Evolutionary conservation across 2,113 vertebrate genomes (phyloP), one percentile per base, ranked within the genome.

Genomic region (Aptenodytes forsteri): DNA sequence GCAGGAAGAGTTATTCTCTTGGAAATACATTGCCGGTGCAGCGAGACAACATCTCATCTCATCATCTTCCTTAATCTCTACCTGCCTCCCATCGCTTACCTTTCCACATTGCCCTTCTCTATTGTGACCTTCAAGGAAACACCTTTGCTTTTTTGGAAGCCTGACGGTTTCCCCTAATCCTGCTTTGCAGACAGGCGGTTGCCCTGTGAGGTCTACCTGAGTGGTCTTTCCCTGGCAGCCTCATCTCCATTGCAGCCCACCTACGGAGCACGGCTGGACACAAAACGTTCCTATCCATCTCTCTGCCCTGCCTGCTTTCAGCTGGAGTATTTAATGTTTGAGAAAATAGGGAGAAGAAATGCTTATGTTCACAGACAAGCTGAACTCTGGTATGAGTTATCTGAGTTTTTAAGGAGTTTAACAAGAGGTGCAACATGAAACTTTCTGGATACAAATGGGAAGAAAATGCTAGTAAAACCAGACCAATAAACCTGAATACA

Each of bases 401-500:
- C 42, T 14, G 56, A 64, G 18, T 27, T 83, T 56, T 59, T 62
- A 85, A 88, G 46, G 34, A 47, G 29, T 61, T 91, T 73, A 89
- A 83, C 40, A 78, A 87, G 76, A 76, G 5, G 25, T 40, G 30
- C 38, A 59, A 91, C 21, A 17, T 54, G 26, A 50, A 82, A 64
- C 44, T 85, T 84, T 50, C 36, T 50, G 61, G 26, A 59, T n/a
- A 71, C 47, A 65, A 79, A 66, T 36, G 34, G 46, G 49, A 80
- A 87, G 67, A 80, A 95, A 80, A 85, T 15, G 42, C 50, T 67
- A 78, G 38, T 46, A 84, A 87, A 78, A 38, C 67, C 56, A 69
- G 30, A 13, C 55, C 26, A 69, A 64, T 84, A 58, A 92, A 47
- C 34, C 50, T 29, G 29, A 79, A 67, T 25, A 56, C 6, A 52